Percentiles rank a stretch among this genome's conserved stretches.
Evolutionary conservation across 23 tunicate genomes (phyloP).

Genomic region (Ciona savignyi): DNA sequence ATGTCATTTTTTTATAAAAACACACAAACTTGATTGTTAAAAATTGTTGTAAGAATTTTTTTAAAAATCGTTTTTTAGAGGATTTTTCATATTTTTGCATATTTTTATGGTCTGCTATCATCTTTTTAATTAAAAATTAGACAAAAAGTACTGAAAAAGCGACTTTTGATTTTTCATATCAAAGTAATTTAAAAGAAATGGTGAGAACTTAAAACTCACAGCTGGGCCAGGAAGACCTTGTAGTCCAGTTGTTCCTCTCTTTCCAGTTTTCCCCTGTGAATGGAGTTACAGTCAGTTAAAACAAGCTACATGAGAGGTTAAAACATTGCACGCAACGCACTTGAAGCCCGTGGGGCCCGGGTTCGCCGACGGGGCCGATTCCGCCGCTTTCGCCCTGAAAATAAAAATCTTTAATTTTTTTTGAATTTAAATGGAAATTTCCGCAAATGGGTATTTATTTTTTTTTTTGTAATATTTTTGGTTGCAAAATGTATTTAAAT

Average conservation of each 20-base stretch:
- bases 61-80: too few relatives aligned
- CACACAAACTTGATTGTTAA: background rate
- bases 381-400: conserved; percentile 61
- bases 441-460: too few relatives aligned
- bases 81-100: too few relatives aligned
- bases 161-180: too few relatives aligned
- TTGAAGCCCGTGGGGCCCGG: conserved; percentile 57
- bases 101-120: too few relatives aligned
- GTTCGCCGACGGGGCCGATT: conserved; percentile 54
- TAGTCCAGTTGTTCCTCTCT: conserved; percentile 40
- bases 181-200: too few relatives aligned
- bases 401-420: background rate
- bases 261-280: conserved; percentile 37
- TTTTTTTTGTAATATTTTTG: too few relatives aligned
- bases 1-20: background rate
- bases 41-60: background rate
- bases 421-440: too few relatives aligned
- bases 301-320: too few relatives aligned
- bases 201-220: too few relatives aligned
- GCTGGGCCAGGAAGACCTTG: conserved; percentile 71
- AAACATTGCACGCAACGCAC: too few relatives aligned
- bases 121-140: background rate
- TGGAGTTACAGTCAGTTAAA: background rate
- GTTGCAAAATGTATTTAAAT: too few relatives aligned
- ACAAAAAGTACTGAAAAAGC: background rate